Evolutionary conservation across 2,888 invertebrate genomes (phyloP).

Genomic region (Xestobium rufovillosum): DNA sequence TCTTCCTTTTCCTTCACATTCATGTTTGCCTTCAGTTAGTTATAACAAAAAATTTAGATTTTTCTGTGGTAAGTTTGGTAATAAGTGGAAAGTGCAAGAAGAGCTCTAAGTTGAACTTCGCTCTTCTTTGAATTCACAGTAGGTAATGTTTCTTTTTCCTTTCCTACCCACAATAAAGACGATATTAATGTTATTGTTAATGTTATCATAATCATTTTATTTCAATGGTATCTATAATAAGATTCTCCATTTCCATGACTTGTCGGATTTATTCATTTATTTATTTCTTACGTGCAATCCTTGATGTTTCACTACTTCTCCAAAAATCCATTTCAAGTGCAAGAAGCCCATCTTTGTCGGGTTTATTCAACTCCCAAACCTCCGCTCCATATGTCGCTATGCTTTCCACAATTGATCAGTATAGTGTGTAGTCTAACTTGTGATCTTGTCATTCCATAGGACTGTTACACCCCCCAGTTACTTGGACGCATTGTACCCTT

Average conservation of each 20-base stretch:
- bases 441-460: background rate
- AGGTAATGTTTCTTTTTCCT: too few relatives aligned
- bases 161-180: too few relatives aligned
- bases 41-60: too few relatives aligned
- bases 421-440: background rate
- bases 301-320: background rate
- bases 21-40: too few relatives aligned
- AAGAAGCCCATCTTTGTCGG: background rate
- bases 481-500: background rate
- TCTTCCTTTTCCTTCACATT: too few relatives aligned
- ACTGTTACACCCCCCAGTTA: background rate
- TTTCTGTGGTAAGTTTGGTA: too few relatives aligned
- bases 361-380: background rate
- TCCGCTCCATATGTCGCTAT: background rate
- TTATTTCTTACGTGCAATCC: conserved; percentile 3
- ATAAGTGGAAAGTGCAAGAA: too few relatives aligned
- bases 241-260: too few relatives aligned
- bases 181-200: too few relatives aligned
- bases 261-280: background rate
- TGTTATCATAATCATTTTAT: background rate
- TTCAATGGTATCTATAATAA: conserved; percentile 1
- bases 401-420: background rate
- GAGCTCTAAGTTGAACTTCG: too few relatives aligned
- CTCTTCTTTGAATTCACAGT: too few relatives aligned
- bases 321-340: conserved; percentile 3